Evolutionary conservation across 2,888 invertebrate genomes (phyloP).

Genomic region (Chydorus sphaericus): DNA sequence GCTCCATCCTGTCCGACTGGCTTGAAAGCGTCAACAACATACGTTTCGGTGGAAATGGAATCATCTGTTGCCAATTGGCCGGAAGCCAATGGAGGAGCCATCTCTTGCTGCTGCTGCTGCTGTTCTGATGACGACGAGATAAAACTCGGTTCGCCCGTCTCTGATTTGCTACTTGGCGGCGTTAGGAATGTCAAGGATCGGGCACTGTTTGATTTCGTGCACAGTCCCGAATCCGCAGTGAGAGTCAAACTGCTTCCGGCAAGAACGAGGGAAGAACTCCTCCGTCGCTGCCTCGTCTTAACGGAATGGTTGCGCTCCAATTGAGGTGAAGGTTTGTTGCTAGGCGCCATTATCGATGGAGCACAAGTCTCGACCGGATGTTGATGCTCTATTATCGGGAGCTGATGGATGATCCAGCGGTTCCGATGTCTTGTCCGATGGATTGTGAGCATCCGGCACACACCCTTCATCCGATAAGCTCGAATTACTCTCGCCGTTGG

Average conservation of each 20-base stretch:
- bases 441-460: slow-evolving; percentile 1
- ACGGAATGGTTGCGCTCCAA: too few relatives aligned
- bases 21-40: neutral
- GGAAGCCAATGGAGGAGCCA: neutral
- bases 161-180: neutral
- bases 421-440: neutral
- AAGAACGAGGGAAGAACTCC: neutral
- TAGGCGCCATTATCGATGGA: too few relatives aligned
- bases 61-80: neutral
- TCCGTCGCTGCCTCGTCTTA: neutral
- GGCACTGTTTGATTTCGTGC: neutral
- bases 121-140: too few relatives aligned
- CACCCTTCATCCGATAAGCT: slow-evolving; percentile 13
- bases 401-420: neutral
- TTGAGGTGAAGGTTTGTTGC: too few relatives aligned
- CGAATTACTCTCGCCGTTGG: neutral
- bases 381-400: too few relatives aligned
- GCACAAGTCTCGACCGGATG: too few relatives aligned
- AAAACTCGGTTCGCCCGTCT: too few relatives aligned
- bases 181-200: neutral
- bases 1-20: neutral
- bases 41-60: neutral
- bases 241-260: neutral
- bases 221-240: neutral
- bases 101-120: neutral